Base-by-base conservation (phyloP, 1,140 invertebrate genomes). In the Sinella curviseta region DNA sequence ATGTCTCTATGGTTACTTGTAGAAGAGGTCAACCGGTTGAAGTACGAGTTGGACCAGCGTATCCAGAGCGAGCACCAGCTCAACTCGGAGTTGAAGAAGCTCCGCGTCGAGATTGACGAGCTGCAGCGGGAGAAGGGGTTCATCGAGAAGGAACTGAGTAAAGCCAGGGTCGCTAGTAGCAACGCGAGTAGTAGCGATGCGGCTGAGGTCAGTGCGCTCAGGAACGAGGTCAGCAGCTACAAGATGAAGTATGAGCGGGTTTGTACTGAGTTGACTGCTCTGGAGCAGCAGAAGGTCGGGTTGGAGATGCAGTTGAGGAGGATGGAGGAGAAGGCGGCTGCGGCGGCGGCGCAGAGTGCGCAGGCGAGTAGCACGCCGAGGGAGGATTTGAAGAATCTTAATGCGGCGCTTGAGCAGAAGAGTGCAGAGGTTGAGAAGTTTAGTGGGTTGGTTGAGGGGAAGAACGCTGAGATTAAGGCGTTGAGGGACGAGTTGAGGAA, bases 401-500 rank as follows among this genome's bases (percentile, higher is more conserved):
- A 70, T 30, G 26, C 65, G 8, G 65, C 65, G 31, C 31, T 70
- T 14, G 65, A 70, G 31, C 34, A 82, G 20, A 79, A 82, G 28
- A 3, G 55, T 34, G n/a, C 17, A 20, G 75, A 82, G 35, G 67
- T 83, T 12, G 82, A 84, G 67, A 77, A 76, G 31, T 39, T 78
- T 20, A 34, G n/a, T 24, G 33, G 31, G 20, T 73, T 67, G 26
- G 28, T 65, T 24, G 36, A 17, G 33, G 26, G n/a, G 14, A 70
- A 36, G 24, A 54, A 80, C n/a, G 78, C 82, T 3, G 55, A 83
- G 65, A 77, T 76, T n/a, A 31, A 80, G 34, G 35, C 48, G 24
- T 78, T 82, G 34, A 14, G 55, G 30, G 48, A 34, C 20, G 70
- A 73, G 24, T 48, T 77, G n/a, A 80, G 35, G 17, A 39, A 33